Conservation (phyloP, 2,888 invertebrate genomes). For the Epinotia brunnichana region DNA sequence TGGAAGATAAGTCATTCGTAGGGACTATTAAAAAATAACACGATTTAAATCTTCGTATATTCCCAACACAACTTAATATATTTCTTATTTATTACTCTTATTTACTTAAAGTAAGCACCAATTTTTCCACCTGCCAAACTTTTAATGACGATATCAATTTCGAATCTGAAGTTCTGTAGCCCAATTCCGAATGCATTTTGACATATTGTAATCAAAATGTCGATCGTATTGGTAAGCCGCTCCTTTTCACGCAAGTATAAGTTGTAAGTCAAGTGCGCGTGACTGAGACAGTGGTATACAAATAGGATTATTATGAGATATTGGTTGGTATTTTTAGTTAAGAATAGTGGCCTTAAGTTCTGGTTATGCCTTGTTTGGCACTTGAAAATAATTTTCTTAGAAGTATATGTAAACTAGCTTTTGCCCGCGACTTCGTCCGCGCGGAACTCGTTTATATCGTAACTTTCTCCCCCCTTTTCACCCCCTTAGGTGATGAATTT, state of each 20-base stretch:
- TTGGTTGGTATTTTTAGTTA: neutral
- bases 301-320: neutral
- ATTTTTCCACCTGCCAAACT: conserved; percentile 8
- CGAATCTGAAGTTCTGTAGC: conserved; percentile 4
- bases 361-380: neutral
- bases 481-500: too few relatives aligned
- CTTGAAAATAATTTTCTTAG: neutral
- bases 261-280: neutral
- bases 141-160: conserved; percentile 29
- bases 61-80: neutral
- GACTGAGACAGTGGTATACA: neutral
- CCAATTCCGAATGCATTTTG: neutral
- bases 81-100: neutral
- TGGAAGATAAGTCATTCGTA: too few relatives aligned
- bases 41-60: too few relatives aligned
- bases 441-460: too few relatives aligned
- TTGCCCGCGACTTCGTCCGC: too few relatives aligned
- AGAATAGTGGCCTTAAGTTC: neutral
- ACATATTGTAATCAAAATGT: neutral
- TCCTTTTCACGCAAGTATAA: neutral
- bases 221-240: neutral
- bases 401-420: too few relatives aligned
- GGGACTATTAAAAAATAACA: too few relatives aligned
- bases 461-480: too few relatives aligned
- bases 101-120: neutral